Base-by-base conservation (phyloP, 2,888 invertebrate genomes). In the Cephus rjabovi region DNA sequence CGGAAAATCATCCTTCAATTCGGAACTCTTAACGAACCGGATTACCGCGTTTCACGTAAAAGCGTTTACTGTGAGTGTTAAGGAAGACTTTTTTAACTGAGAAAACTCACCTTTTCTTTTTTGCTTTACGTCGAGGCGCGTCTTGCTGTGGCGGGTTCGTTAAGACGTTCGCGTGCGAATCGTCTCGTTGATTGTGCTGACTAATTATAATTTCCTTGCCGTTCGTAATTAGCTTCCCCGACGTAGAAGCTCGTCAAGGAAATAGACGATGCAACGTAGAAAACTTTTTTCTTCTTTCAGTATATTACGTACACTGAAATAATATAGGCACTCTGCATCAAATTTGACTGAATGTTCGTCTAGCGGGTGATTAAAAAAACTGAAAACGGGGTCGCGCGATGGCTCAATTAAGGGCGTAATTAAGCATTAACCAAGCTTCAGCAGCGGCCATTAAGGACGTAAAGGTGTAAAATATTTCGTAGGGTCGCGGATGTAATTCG, bases 171-270 rank as follows among this genome's bases (percentile, higher is more conserved):
- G 71, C 31, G 71, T 34, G 71, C 31, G 71, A 71, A 12, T 34
- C 71, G 71, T 34, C 31, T 33, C 71, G 71, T 34, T 71, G 71
- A 71, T 71, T 71, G 23, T 34, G 33, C 71, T 31, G 71, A 31
- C 71, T 71, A 30, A 71, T 71, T 71, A 71, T 71, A 71, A 71
- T 71, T 71, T 34, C 71, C 33, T 12, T 31, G 33, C 31, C 71
- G 31, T 23, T 34, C 11, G 30, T 71, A 71, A 71, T 71, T 71
- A 34, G 11, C 71, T 15, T 34, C 0, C 71, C 9, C 56, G 23
- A 56, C 56, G 56, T 23, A 56, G 23, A 56, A 56, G 23, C 15
- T 23, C 56, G 56, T 56, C 23, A 23, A 56, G 56, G 23, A 23
- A 56, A 56, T 56, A 23, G 23, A 23, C 23, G 23, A 56, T 23